These are phyloP conservation scores for Myopa tessellatipennis DNA, from an alignment of 2,888 invertebrate genomes.

Conservation along the genomic window DNA sequence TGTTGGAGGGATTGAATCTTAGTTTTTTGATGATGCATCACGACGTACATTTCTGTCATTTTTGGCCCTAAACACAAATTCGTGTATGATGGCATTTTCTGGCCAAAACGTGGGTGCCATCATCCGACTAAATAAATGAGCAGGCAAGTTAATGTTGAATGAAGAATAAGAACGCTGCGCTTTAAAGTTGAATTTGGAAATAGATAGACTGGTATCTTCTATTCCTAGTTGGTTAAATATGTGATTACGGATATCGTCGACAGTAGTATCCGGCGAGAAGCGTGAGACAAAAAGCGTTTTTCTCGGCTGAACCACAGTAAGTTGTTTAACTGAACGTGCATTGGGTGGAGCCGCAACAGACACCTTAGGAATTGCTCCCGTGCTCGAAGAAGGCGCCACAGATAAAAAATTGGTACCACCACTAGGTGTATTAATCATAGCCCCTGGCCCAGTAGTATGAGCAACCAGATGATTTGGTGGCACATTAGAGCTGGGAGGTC, in stretches of 20 bases:
- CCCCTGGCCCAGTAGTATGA: too few species aligned
- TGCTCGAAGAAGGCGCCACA: background rate
- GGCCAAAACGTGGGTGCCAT: background rate
- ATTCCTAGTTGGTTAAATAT: background rate
- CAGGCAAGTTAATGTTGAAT: background rate
- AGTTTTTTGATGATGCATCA: background rate
- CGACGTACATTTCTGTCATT: background rate
- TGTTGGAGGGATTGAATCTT: background rate
- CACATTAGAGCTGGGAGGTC: too few species aligned
- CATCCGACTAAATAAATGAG: background rate
- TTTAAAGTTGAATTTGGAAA: background rate
- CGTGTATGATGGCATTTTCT: background rate
- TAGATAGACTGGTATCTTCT: background rate
- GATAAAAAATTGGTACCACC: background rate
- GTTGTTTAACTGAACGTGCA: background rate
- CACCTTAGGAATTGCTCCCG: background rate
- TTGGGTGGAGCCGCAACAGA: background rate
- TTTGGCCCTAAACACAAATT: background rate
- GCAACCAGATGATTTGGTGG: too few species aligned
- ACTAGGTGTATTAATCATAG: too few species aligned
- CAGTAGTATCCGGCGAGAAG: background rate
- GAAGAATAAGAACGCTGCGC: background rate
- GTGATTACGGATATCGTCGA: background rate
- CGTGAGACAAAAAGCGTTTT: background rate
- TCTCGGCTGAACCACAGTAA: background rate